Evolutionary conservation across 2,888 invertebrate species (phyloP).

Genomic region (Stenotaenia linearis): DNA sequence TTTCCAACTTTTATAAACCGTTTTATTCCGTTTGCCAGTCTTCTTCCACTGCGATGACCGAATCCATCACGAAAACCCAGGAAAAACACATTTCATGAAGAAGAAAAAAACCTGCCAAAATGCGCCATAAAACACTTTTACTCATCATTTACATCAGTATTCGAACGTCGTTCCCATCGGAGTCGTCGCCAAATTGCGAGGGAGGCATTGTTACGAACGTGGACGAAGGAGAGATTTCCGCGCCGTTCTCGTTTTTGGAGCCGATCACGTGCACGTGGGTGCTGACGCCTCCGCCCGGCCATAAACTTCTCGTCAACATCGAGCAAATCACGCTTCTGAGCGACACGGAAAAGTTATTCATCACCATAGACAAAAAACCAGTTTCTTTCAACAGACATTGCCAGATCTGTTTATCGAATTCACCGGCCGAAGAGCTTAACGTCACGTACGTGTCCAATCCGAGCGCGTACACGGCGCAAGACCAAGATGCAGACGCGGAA

Average conservation of each 20-base stretch:
- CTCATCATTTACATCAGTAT: not conserved
- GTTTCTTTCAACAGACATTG: not conserved
- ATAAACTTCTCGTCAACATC: slow-evolving; percentile 30
- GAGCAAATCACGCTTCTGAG: not conserved
- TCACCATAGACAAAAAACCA: not conserved
- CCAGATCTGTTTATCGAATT: slow-evolving; percentile 6
- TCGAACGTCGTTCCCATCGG: not conserved
- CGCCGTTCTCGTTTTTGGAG: not conserved
- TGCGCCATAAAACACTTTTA: not conserved
- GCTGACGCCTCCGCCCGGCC: slow-evolving; percentile 6
- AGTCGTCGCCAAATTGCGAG: not conserved
- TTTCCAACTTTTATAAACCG: not conserved
- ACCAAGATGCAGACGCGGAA: not conserved
- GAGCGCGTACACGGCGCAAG: not conserved
- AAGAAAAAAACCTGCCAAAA: not conserved
- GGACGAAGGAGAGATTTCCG: not conserved
- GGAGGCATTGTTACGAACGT: not conserved
- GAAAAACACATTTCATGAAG: not conserved
- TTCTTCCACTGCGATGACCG: not conserved
- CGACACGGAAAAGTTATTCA: not conserved
- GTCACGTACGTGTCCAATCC: not conserved
- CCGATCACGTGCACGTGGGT: not conserved
- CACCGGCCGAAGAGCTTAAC: not conserved
- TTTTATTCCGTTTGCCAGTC: not conserved
- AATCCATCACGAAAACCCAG: not conserved